Conservation (phyloP, 2,113 vertebrate genomes). For the Canis aureus region DNA sequence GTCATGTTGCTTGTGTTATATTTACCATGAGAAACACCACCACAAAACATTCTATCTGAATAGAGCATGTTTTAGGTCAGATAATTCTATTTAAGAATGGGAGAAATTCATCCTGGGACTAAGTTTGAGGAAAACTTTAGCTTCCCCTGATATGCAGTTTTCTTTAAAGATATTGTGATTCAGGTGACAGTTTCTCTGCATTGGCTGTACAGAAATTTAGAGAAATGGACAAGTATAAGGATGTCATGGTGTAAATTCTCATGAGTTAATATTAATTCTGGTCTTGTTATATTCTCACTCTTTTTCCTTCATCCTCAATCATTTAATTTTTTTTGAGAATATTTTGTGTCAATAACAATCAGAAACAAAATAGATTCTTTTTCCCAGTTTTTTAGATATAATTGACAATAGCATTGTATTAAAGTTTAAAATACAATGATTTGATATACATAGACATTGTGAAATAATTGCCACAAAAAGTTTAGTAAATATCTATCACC, state of each 20-base stretch:
- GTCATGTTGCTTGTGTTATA: not conserved
- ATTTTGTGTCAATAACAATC: not conserved
- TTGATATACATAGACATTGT: not conserved
- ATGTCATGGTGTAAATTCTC: not conserved
- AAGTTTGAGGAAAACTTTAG: not conserved
- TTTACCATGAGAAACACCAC: not conserved
- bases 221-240: not conserved
- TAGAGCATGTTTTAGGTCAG: not conserved
- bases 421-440: not conserved
- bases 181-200: not conserved
- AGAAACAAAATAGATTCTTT: not conserved
- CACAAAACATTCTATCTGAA: not conserved
- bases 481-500: not conserved
- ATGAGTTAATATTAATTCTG: not conserved
- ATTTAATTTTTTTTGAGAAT: conserved; percentile 3
- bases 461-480: not conserved
- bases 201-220: not conserved
- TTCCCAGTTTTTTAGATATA: not conserved
- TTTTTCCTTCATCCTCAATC: not conserved
- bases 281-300: not conserved
- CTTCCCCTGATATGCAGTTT: not conserved
- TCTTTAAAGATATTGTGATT: not conserved
- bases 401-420: not conserved
- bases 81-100: not conserved
- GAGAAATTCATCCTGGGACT: not conserved